Evolutionary conservation across 92 coral and sea anemone genomes (phyloP).

Genomic region (Actinostola sp.): DNA sequence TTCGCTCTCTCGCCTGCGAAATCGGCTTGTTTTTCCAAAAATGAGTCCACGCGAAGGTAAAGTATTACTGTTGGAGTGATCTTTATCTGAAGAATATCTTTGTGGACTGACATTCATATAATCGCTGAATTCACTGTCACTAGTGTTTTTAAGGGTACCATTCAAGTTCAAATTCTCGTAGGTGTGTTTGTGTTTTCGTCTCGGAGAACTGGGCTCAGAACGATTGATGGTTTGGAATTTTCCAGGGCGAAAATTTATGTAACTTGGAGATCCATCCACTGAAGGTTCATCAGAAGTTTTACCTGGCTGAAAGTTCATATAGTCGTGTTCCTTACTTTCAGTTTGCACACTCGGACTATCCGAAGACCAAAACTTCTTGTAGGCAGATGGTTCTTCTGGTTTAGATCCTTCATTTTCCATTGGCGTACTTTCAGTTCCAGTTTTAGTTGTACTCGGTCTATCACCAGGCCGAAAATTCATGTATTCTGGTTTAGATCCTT

Average conservation of each 20-base stretch:
- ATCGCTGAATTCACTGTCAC: slow-evolving; percentile 53
- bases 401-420: too few species aligned
- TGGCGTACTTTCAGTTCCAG: too few species aligned
- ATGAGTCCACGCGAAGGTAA: background rate
- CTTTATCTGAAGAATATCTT: background rate
- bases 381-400: too few species aligned
- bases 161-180: slow-evolving; percentile 67
- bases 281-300: slow-evolving; percentile 15
- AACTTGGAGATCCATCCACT: slow-evolving; percentile 16
- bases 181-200: slow-evolving; percentile 29
- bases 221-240: background rate
- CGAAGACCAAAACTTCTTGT: too few species aligned
- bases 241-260: slow-evolving; percentile 60
- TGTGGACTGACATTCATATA: slow-evolving; percentile 70
- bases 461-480: slow-evolving; percentile 21
- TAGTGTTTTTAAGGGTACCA: slow-evolving; percentile 38
- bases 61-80: background rate
- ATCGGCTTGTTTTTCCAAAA: slow-evolving; percentile 22
- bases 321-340: slow-evolving; percentile 20
- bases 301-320: slow-evolving; percentile 63
- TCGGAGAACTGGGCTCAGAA: slow-evolving; percentile 6
- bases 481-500: background rate
- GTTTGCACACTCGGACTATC: too few species aligned
- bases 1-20: slow-evolving; percentile 65
- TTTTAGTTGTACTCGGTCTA: background rate